Conservation (phyloP, 2,113 vertebrate genomes). For the Ellobius talpinus region DNA sequence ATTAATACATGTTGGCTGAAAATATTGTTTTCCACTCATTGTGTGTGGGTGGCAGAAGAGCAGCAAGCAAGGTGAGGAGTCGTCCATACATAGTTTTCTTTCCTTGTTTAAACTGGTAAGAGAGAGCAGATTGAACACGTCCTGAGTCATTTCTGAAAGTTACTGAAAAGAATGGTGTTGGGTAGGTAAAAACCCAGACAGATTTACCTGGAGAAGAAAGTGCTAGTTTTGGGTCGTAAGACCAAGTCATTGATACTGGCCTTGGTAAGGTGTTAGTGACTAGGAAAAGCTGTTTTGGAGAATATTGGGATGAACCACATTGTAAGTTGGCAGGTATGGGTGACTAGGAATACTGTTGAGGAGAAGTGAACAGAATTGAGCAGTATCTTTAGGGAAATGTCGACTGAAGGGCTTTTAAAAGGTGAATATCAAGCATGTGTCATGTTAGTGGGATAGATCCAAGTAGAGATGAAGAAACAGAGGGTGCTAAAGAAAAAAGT, state of each 20-base stretch:
- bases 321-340: background rate
- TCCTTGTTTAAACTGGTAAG: background rate
- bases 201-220: background rate
- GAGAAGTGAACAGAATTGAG: background rate
- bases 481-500: background rate
- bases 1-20: background rate
- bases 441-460: background rate
- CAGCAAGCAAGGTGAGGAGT: background rate
- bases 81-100: background rate
- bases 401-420: background rate
- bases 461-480: conserved; percentile 1
- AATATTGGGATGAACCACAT: background rate
- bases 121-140: background rate
- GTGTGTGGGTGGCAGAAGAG: background rate
- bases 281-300: conserved; percentile 15
- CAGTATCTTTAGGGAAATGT: background rate
- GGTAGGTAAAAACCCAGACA: background rate
- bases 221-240: background rate
- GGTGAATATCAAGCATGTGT: background rate
- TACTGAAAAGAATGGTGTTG: background rate
- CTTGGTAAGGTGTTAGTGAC: background rate
- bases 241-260: background rate
- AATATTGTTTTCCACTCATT: background rate
- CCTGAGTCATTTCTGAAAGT: background rate
- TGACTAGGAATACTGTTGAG: background rate